Base-by-base conservation (phyloP, 2,888 invertebrate species). In the Apamea anceps region DNA sequence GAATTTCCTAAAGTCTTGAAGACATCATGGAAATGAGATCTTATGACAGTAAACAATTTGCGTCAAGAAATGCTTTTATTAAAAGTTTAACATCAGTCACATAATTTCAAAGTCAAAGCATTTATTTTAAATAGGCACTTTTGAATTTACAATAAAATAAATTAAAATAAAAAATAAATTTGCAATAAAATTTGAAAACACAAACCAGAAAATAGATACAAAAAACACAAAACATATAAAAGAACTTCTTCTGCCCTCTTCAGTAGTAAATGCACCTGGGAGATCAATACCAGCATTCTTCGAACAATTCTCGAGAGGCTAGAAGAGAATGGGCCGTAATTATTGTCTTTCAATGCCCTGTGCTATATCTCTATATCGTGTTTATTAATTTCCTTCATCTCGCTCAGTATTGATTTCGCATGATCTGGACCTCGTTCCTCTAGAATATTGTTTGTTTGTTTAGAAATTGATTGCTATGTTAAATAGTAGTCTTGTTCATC, bases 371-470 rank as follows among this genome's bases (percentile, higher is more conserved):
- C 15, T 68, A 8, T 57, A 77, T 75, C 57, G 57, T 74, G 60
- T 66, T 70, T 60, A 72, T 81, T 77, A 74, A 74, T 80, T 67
- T 65, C 67, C 62, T 70, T 28, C 7, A 70, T 28, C 68, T 65
- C 25, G 32, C 10, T 15, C 45, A 67, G 48, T 70, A 66, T 77
- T 66, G 65, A 75, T 74, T 42, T 57, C 28, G 15, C 37, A 37
- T 54, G 65, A 62, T 75, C 60, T 72, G 63, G 60, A 37, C 62
- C 8, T 63, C 71, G 63, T 62, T 74, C 32, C 21, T 65, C 45
- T 42, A 72, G 67, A 76, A 60, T 67, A 80, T 63, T 80, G 62
- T 75, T 85, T 85, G 81, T 77, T 85, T 77, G 51, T 84, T 76
- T 74, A 54, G 25, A 63, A 18, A 32, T 84, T 51, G 37, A 60